Conservation (phyloP, 2,888 invertebrate genomes). For the Amiota communis region DNA sequence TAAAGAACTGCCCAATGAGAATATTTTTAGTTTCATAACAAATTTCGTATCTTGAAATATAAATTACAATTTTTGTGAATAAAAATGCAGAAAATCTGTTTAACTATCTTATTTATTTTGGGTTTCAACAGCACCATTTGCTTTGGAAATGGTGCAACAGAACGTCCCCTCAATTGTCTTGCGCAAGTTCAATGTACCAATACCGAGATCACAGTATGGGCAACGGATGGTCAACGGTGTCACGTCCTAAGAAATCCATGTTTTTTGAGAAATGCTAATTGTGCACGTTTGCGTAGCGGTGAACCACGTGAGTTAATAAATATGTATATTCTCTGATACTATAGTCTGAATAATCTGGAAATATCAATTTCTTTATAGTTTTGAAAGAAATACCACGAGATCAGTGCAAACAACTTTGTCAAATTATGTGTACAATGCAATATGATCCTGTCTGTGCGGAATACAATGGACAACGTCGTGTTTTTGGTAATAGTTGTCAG, state of each 20-base stretch:
- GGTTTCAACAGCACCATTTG: not conserved
- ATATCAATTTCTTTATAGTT: constrained; percentile 16
- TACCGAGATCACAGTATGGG: constrained; percentile 11
- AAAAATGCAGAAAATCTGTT: not conserved
- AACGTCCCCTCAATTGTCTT: not conserved
- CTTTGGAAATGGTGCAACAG: no score
- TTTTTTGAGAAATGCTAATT: constrained; percentile 3
- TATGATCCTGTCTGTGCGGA: constrained; percentile 38
- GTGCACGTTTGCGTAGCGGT: constrained; percentile 21
- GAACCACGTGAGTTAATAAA: constrained; percentile 21
- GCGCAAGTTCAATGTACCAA: not conserved
- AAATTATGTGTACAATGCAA: constrained; percentile 12
- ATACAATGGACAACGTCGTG: constrained; percentile 16
- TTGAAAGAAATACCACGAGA: constrained; percentile 17
- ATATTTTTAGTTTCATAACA: no score
- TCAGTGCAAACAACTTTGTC: constrained; percentile 37
- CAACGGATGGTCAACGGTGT: constrained; percentile 1
- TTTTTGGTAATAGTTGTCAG: constrained; percentile 48
- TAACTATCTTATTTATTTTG: not conserved
- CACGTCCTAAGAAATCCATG: constrained; percentile 12
- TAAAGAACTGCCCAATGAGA: no score
- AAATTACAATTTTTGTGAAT: no score
- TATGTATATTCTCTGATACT: not conserved
- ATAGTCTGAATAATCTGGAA: no score
- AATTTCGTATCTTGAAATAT: no score